Base-by-base conservation (phyloP, 2,113 vertebrate genomes). In the Amazona vittata region DNA sequence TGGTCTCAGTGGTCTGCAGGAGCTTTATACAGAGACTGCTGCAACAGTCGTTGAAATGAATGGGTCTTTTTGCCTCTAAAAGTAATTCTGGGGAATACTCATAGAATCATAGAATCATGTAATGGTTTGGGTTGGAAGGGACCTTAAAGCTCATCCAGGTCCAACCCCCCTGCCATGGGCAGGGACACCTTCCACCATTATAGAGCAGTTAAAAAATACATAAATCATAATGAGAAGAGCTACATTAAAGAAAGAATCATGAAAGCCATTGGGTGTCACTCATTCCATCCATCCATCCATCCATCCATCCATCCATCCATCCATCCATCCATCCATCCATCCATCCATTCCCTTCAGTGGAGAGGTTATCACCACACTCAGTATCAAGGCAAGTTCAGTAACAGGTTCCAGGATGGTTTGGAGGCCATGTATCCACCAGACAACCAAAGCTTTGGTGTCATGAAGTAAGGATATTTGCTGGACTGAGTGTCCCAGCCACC, bases 401-500 rank as follows among this genome's bases (percentile, higher is more conserved):
- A 8, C 3, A 73, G 41, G 7, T 79, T 13, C 31, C 31, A 14
- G 26, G 5, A 14, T 25, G 15, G 11, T 62, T 39, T 68, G 25
- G 15, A 84, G 46, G 33, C 19, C 43, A 55, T 13, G 5, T 65
- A 44, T 88, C 22, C 28, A 57, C 7, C 7, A 53, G 29, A 13
- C 43, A 55, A 39, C 35, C 35, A 74, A 37, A 49, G 5, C 15
- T 89, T 79, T 35, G 49, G 60, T 46, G 15, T 20, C 60, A 73
- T 0, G 3, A 15, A 50, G 15, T 33, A 46, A 50, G 37, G 44
- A 11, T 1, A 0, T 71, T 39, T 35, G 8, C 50, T 41, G 77
- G 57, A 57, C 55, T 39, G 43, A 21, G 13, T 31, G 31, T 47
- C 29, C 25, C n/a, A 29, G 17, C 12, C 0, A 1, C 31, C 37